Evolutionary conservation across 1,140 invertebrate species (phyloP), one percentile per base, ranked within the genome.

Genomic region (Eufriesea mexicana): DNA sequence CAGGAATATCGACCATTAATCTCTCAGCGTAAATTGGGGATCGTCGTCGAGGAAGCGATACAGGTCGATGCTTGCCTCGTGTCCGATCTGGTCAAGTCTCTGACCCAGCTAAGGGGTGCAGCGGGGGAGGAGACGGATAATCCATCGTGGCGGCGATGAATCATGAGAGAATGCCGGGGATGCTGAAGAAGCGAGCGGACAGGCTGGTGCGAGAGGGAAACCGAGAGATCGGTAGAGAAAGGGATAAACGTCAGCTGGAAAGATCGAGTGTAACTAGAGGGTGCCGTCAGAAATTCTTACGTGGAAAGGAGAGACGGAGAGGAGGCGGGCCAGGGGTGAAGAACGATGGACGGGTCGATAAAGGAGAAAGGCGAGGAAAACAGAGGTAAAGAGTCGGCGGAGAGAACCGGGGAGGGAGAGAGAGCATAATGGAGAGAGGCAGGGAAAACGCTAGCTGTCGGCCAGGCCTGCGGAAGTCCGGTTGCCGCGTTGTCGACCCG

Each of bases 141-240:
- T 94, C 92, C 92, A 93, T 93, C 92, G 93, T 90, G 91, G 90
- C 90, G 78, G 92, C 93, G 89, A 94, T 94, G 93, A 93, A 94
- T 94, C 94, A 94, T 93, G 93, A 86, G 87, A 93, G 89, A 55
- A 70, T 85, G 90, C 90, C 90, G 87, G 89, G 83, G 84, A 80
- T 84, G 78, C 72, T 79, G 84, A 88, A 89, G 86, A 91, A 90
- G 68, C 86, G 83, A 83, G 62, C 68, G 76, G 66, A 70, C 64
- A 54, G 55, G 66, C 28, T 45, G 9, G 71, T 82, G 77, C 70
- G 86, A 77, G 84, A 84, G 80, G 77, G 83, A 66, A 87, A 84
- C 77, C 85, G 81, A 85, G 86, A 68, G 81, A 84, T 67, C 59
- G 73, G 80, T 84, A 86, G 47, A 78, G 85, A 67, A 81, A 75